Evolutionary conservation across 2,113 vertebrate genomes (phyloP), one percentile per base, ranked within the genome.

Genomic region (Zingel zingel): DNA sequence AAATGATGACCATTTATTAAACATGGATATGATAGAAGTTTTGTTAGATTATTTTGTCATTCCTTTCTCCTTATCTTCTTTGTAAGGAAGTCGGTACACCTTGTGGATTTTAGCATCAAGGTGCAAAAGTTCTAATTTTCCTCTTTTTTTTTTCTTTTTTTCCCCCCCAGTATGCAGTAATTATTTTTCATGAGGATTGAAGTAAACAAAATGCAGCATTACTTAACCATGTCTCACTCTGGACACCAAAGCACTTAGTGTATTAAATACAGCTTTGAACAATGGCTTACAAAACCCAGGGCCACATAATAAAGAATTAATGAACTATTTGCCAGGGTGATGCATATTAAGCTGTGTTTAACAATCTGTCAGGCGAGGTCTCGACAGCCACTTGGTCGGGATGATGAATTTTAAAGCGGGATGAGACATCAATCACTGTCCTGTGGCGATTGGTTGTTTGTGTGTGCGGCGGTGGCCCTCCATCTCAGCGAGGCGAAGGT

Each of bases 401-500:
- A 92, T 97, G 97, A 98, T 97, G 96, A 95, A 98, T 97, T 95
- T 97, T 94, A 95, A 96, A 95, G 95, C 71, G 23, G 95, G 89
- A 91, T 93, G 91, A 94, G 90, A 83, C 96, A 98, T 98, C 96
- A 95, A 92, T 98, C 97, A 98, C 93, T 85, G 91, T 96, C 94
- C 16, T 59, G 66, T 79, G 85, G 95, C 96, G 97, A 98, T 98
- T 98, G 97, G 96, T 97, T 97, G 96, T 96, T 97, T 96, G 96
- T 96, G 94, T 95, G 96, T 95, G 94, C 95, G 96, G 95, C 95
- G 93, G 94, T 86, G 93, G 96, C 95, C 94, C 95, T 98, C 96
- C 95, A 96, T 98, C 96, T 98, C 94, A 53, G 87, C 93, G 93
- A 96, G 92, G 96, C 85, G 96, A 96, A 97, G 96, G 93, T 92